Conservation (phyloP, 2,113 vertebrate genomes). For the Sinocyclocheilus rhinocerous region DNA sequence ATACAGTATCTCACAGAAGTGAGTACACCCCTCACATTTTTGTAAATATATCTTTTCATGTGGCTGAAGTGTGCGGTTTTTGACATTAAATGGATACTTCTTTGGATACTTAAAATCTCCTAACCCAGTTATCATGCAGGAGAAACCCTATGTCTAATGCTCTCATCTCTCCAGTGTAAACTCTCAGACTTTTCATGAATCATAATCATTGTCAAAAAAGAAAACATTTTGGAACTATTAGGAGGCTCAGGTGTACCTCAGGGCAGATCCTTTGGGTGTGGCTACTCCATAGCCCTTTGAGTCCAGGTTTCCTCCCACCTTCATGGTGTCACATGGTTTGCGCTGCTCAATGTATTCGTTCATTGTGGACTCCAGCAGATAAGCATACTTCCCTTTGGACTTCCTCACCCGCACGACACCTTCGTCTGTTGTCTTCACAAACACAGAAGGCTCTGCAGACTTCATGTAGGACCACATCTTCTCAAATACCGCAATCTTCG, state of each 20-base stretch:
- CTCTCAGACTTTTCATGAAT: conserved; percentile 19
- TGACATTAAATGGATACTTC: too few species aligned
- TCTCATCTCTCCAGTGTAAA: conserved; percentile 23
- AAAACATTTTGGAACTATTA: neutral
- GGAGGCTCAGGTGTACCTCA: conserved; percentile 81
- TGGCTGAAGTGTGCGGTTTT: too few species aligned
- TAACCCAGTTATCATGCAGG: too few species aligned
- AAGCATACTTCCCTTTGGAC: conserved; percentile 97
- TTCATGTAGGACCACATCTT: conserved; percentile 99
- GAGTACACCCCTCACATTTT: too few species aligned
- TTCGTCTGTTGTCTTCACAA: conserved; percentile 92
- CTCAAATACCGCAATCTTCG: conserved; percentile 97
- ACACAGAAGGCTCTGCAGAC: conserved; percentile 91
- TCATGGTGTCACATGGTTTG: conserved; percentile 98
- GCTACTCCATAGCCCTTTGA: conserved; percentile 99
- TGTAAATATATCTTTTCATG: too few species aligned
- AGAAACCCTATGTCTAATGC: too few species aligned
- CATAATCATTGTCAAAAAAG: conserved; percentile 1
- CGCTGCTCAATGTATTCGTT: conserved; percentile 98
- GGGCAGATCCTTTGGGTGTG: conserved; percentile 93
- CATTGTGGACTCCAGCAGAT: conserved; percentile 97
- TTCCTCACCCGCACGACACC: conserved; percentile 92
- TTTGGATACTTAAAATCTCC: too few species aligned
- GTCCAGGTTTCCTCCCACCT: conserved; percentile 98
- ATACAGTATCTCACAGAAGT: too few species aligned